phyloP scores from a whole-genome alignment of 2,797 vertebrate species.

The Enteromius thamalakanensis region DNA sequence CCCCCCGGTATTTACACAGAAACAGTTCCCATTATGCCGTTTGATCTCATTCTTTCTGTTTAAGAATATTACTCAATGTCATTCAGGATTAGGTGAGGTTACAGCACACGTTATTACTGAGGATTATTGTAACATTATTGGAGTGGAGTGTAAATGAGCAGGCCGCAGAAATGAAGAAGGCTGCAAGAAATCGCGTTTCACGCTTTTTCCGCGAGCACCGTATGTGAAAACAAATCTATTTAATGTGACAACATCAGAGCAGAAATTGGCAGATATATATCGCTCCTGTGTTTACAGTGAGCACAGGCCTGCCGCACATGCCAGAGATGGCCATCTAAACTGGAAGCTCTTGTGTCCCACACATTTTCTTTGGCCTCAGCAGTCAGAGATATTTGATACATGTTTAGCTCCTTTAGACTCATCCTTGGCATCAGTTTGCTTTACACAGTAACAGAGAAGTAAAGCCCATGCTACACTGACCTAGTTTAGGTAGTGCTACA shows the following conservation, averaged over 20 bases:
- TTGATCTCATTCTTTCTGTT: constrained; percentile 32
- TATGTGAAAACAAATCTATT: constrained; percentile 39
- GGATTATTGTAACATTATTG: constrained; percentile 35
- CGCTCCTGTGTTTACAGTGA: constrained; percentile 23
- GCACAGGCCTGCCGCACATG: constrained; percentile 22
- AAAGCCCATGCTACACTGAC: constrained; percentile 16
- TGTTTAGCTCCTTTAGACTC: constrained; percentile 27
- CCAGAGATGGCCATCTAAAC: constrained; percentile 42
- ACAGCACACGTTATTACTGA: constrained; percentile 2
- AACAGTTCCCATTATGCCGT: constrained; percentile 32
- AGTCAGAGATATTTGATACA: constrained; percentile 34
- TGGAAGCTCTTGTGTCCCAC: constrained; percentile 23
- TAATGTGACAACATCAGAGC: constrained; percentile 33
- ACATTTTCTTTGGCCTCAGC: constrained; percentile 42
- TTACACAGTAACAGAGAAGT: constrained; percentile 29
- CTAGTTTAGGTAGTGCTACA: neutral
- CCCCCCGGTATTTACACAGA: constrained; percentile 38
- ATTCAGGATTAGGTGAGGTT: constrained; percentile 32
- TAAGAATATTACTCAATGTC: constrained; percentile 32
- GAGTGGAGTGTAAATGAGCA: constrained; percentile 34
- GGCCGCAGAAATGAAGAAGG: constrained; percentile 6
- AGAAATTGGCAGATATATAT: constrained; percentile 42
- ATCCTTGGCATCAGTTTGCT: constrained; percentile 36
- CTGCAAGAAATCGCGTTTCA: constrained; percentile 26
- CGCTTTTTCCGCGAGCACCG: neutral